Evolutionary conservation across 2,888 invertebrate species (phyloP).

Genomic region (Bombyx huttoni): DNA sequence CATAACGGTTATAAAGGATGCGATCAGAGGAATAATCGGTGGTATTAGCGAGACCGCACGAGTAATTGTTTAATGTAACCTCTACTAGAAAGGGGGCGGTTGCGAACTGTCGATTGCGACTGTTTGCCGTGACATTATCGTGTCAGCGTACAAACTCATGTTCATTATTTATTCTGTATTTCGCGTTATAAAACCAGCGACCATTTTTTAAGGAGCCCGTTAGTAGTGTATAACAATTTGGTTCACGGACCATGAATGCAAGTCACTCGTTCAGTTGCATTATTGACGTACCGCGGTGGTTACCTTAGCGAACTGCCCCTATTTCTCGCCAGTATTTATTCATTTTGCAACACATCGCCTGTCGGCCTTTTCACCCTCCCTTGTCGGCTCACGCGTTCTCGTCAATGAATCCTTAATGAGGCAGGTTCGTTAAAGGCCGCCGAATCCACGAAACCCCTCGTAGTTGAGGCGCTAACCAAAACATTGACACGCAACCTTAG

Average conservation of each 20-base stretch:
- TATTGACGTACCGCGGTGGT: constrained; percentile 52
- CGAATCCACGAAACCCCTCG: constrained; percentile 48
- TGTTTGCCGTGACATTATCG: constrained; percentile 62
- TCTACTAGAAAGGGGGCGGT: constrained; percentile 34
- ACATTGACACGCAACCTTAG: constrained; percentile 43
- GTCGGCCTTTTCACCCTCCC: constrained; percentile 59
- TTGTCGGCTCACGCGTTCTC: constrained; percentile 46
- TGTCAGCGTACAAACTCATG: constrained; percentile 37
- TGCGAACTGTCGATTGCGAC: constrained; percentile 58
- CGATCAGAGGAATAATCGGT: constrained; percentile 9
- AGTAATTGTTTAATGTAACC: constrained; percentile 30
- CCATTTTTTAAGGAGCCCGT: constrained; percentile 28
- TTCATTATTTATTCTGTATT: constrained; percentile 49
- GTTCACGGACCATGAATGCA: constrained; percentile 2
- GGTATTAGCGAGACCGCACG: constrained; percentile 11
- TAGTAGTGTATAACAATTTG: neutral
- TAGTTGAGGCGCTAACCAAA: constrained; percentile 50
- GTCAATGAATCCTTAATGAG: constrained; percentile 62
- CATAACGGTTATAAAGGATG: neutral
- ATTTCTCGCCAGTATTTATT: constrained; percentile 69
- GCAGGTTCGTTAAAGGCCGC: constrained; percentile 61
- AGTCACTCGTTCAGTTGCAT: constrained; percentile 35
- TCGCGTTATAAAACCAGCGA: constrained; percentile 30
- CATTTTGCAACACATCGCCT: constrained; percentile 68
- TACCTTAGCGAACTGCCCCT: constrained; percentile 63